These are phyloP conservation scores for Picus viridis DNA, from an alignment of 2,797 vertebrate species.

Conservation along the genomic window DNA sequence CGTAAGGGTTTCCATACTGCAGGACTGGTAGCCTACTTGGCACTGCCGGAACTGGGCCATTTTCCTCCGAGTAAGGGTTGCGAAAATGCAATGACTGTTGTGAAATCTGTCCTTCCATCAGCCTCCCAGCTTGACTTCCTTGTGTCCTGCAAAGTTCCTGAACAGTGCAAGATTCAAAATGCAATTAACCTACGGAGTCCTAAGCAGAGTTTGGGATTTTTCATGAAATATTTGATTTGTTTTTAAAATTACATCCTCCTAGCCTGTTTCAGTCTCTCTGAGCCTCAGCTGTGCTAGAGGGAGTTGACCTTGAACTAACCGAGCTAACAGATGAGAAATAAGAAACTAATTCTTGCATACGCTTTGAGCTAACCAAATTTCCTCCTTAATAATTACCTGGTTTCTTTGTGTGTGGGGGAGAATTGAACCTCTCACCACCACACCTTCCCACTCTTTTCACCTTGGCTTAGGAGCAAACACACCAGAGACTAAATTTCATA, in stretches of 20 bases:
- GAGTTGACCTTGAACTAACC: too few species aligned
- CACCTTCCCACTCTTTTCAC: not conserved
- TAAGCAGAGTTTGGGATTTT: not conserved
- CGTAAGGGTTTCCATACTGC: conserved; percentile 94
- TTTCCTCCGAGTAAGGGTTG: conserved; percentile 84
- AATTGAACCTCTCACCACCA: too few species aligned
- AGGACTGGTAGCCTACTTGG: conserved; percentile 86
- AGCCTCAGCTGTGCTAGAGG: too few species aligned
- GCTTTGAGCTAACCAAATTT: too few species aligned
- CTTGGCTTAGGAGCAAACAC: not conserved
- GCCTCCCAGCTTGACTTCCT: conserved; percentile 78
- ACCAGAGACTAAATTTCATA: not conserved
- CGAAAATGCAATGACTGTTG: conserved; percentile 84
- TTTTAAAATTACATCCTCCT: not conserved
- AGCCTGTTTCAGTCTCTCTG: not conserved
- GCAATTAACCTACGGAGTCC: not conserved
- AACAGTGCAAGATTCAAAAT: conserved; percentile 27
- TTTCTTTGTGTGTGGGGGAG: too few species aligned
- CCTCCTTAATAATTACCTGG: too few species aligned
- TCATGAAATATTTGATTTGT: not conserved
- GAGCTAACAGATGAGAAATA: too few species aligned
- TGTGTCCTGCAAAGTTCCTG: conserved; percentile 85
- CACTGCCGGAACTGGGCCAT: conserved; percentile 82
- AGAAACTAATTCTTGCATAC: too few species aligned
- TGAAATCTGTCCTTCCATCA: conserved; percentile 78